Evolutionary conservation across 2,797 vertebrate species (phyloP), one percentile per base, ranked within the genome.

Genomic region (Karalla daura): DNA sequence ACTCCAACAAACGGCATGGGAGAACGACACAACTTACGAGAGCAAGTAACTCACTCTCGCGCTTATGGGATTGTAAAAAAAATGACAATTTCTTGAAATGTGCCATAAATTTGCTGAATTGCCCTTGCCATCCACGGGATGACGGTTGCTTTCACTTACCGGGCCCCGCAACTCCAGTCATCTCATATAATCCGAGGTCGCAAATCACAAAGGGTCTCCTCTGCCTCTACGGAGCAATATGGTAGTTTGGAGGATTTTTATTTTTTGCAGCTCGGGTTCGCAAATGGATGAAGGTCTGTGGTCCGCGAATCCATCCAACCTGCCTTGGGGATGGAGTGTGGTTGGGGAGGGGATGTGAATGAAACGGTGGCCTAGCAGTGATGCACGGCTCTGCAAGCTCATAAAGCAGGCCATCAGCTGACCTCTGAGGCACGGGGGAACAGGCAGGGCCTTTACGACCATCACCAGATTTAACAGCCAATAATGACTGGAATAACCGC

Each of bases 41-140:
- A 89, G 92, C 83, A 80, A 95, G 94, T 95, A 95, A 96, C 94
- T 97, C 95, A 95, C 95, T 94, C 93, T 89, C 85, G 87, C 93
- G 93, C 95, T 96, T 96, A 97, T 96, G 94, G 95, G 95, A 95
- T 92, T 97, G 96, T 97, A 96, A 98, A 98, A 98, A 98, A 96
- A 93, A 94, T 95, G 95, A 95, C 94, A 94, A 96, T 98, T 96
- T 96, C 94, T 94, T 93, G 93, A 95, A 95, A 95, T 87, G 93
- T 62, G 91, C 92, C 91, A 96, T 99, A 98, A 98, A 98, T 97
- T 95, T 93, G 89, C 91, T 85, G 93, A 95, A 96, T 93, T 92
- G 94, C 93, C 88, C 94, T 92, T 88, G 91, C 93, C 92, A 92
- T 91, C 92, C 92, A 67, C 93, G 90, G 92, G 91, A 91, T 94